Conservation (phyloP, 2,888 invertebrate species). For the Trachelus tabidus region DNA sequence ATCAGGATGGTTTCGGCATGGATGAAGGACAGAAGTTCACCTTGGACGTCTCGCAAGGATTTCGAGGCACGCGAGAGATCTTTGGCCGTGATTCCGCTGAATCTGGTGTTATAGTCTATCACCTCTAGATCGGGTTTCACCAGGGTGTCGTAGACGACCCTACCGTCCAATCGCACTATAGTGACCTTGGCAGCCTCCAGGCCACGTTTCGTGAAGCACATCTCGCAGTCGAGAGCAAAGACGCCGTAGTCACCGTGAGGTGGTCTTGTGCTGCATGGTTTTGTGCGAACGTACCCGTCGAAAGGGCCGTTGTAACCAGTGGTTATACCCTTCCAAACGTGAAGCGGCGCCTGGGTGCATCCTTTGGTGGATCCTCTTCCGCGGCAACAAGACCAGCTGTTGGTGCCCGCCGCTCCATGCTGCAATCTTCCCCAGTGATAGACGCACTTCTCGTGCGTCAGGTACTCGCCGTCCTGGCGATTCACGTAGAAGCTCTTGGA, state of each 20-base stretch:
- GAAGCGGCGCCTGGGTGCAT: conserved; percentile 74
- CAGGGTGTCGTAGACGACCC: conserved; percentile 83
- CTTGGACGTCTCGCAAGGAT: conserved; percentile 83
- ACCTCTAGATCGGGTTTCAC: conserved; percentile 86
- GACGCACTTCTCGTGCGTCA: conserved; percentile 76
- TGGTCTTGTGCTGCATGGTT: conserved; percentile 63
- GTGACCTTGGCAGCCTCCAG: conserved; percentile 90
- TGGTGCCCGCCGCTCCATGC: conserved; percentile 49
- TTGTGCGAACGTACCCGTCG: conserved; percentile 74
- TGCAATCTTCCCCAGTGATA: conserved; percentile 90
- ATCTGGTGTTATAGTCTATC: conserved; percentile 94
- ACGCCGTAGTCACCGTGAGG: conserved; percentile 70
- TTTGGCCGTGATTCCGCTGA: conserved; percentile 87
- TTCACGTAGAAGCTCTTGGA: conserved; percentile 78
- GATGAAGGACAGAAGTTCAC: conserved; percentile 84
- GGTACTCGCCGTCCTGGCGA: conserved; percentile 75
- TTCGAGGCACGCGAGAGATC: conserved; percentile 73
- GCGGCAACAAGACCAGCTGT: conserved; percentile 75
- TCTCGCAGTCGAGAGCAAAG: conserved; percentile 95
- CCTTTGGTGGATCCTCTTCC: conserved; percentile 69
- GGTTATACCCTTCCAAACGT: conserved; percentile 82
- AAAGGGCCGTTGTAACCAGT: conserved; percentile 81
- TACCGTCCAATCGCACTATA: conserved; percentile 80
- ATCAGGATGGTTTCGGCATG: conserved; percentile 88
- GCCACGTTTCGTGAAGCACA: conserved; percentile 92